A percentile compares a stretch with the other conserved stretches of the same genome.
These are phyloP conservation scores for Tangachromis dhanisi DNA, from an alignment of 2,113 vertebrate species.

Conservation along the genomic window DNA sequence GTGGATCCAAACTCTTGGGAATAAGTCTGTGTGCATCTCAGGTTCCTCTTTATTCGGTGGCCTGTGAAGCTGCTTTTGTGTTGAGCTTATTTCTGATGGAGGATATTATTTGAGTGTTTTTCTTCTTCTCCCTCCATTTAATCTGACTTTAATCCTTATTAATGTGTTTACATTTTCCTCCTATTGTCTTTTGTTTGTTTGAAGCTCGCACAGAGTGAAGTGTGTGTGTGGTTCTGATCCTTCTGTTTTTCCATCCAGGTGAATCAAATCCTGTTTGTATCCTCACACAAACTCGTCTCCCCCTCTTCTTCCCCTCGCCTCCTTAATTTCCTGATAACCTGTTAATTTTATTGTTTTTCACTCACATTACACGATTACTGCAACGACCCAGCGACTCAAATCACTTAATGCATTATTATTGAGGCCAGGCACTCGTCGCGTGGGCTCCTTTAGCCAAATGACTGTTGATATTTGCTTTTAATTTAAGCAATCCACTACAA, in stretches of 20 bases:
- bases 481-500: slow-evolving; percentile 66
- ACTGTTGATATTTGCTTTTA: slow-evolving; percentile 73
- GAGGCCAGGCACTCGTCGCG: slow-evolving; percentile 32
- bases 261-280: neutral
- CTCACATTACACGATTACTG: slow-evolving; percentile 65
- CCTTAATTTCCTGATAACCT: slow-evolving; percentile 64
- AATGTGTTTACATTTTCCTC: neutral
- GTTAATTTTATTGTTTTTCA: slow-evolving; percentile 67
- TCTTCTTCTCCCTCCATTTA: neutral
- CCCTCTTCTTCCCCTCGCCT: neutral
- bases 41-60: neutral
- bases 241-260: neutral
- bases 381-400: slow-evolving; percentile 61
- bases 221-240: neutral
- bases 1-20: neutral
- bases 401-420: slow-evolving; percentile 72
- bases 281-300: neutral
- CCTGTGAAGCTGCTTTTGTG: neutral
- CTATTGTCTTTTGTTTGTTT: neutral
- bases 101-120: neutral
- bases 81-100: neutral
- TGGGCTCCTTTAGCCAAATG: slow-evolving; percentile 57
- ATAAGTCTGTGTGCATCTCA: neutral
- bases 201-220: neutral
- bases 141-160: neutral